Conservation (phyloP, 2,888 invertebrate species). For the Aspidiotus rigidus region DNA sequence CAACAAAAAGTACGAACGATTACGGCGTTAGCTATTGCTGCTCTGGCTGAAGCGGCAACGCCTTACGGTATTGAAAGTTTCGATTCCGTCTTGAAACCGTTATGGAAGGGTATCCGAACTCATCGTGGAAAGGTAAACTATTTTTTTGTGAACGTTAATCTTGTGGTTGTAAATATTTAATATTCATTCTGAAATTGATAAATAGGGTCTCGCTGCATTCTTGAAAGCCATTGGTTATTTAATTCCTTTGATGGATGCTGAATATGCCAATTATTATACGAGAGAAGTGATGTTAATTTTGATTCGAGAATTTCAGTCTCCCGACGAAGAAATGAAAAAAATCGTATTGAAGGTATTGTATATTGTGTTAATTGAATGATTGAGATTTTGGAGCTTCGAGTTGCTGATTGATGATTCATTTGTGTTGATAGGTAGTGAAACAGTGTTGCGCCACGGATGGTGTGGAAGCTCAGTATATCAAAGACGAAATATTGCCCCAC, state of each 20-base stretch:
- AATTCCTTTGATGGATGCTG: slow-evolving; percentile 99
- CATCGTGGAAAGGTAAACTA: slow-evolving; percentile 53
- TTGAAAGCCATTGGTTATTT: slow-evolving; percentile 98
- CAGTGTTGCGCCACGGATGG: slow-evolving; percentile 99
- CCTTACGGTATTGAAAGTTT: slow-evolving; percentile 99
- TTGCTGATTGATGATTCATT: neutral
- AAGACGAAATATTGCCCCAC: slow-evolving; percentile 96
- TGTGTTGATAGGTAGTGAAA: slow-evolving; percentile 70
- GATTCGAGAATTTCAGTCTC: slow-evolving; percentile 98
- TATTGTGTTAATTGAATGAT: neutral
- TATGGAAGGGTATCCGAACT: slow-evolving; percentile 83
- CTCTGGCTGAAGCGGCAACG: slow-evolving; percentile 96
- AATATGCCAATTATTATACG: slow-evolving; percentile 99
- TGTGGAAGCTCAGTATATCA: slow-evolving; percentile 98
- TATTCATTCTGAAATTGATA: slow-evolving; percentile 32
- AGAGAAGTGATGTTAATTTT: slow-evolving; percentile 98
- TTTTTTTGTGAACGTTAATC: neutral
- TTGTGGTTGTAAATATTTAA: neutral
- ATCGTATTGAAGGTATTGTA: slow-evolving; percentile 83
- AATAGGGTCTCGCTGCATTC: slow-evolving; percentile 96
- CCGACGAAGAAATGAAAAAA: slow-evolving; percentile 99
- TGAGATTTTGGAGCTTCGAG: neutral
- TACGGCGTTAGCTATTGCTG: slow-evolving; percentile 95
- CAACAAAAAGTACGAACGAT: slow-evolving; percentile 99
- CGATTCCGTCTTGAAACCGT: slow-evolving; percentile 95